Evolutionary conservation across 1,140 invertebrate genomes (phyloP).

Genomic region (Mya arenaria): DNA sequence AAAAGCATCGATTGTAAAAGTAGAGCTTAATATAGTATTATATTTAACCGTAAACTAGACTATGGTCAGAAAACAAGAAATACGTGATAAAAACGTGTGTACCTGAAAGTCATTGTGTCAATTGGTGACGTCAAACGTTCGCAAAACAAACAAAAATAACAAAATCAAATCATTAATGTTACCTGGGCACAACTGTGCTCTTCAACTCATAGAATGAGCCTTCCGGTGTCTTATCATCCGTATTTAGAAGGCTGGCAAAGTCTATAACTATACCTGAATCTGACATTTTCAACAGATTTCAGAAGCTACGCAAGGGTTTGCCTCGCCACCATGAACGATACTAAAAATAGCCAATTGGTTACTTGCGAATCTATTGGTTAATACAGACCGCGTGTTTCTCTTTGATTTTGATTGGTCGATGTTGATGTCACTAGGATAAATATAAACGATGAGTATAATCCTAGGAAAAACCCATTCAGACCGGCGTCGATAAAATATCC

Average conservation of each 20-base stretch:
- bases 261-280: constrained; percentile 44
- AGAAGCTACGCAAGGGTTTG: background rate
- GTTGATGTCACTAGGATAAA: too few relatives aligned
- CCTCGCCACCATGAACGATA: background rate
- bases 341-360: too few relatives aligned
- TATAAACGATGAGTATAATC: too few relatives aligned
- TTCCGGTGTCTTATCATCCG: constrained; percentile 14
- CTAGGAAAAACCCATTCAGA: too few relatives aligned
- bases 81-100: background rate
- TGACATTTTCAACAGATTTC: constrained; percentile 14
- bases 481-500: too few relatives aligned
- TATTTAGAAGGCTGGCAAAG: constrained; percentile 5
- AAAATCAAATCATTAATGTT: background rate
- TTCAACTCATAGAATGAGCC: constrained; percentile 26
- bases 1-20: background rate
- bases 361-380: too few relatives aligned
- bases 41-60: background rate
- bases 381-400: too few relatives aligned
- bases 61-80: background rate
- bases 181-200: constrained; percentile 34
- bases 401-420: too few relatives aligned
- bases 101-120: background rate
- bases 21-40: background rate
- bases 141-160: background rate
- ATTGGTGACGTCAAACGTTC: constrained; percentile 16